Conservation (phyloP, 2,797 vertebrate genomes). For the Sciurus carolinensis region DNA sequence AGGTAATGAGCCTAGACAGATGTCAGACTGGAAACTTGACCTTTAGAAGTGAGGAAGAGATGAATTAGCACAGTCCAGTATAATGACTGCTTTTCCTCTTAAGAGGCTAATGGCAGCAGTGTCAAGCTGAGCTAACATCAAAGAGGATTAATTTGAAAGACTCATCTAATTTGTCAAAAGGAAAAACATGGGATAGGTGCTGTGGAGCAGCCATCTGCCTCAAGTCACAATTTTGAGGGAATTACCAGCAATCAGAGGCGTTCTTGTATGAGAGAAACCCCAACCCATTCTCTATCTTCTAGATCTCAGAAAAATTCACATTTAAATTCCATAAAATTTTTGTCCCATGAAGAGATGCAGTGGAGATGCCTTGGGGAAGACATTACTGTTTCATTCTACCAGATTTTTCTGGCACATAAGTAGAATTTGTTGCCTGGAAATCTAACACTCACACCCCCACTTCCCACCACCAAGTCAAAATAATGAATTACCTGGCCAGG, state of each 20-base stretch:
- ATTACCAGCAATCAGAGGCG: background rate
- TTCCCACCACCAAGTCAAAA: background rate
- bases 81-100: constrained; percentile 41
- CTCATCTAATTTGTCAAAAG: constrained; percentile 62
- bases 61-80: constrained; percentile 53
- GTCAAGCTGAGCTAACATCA: constrained; percentile 62
- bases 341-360: background rate
- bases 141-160: constrained; percentile 72
- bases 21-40: constrained; percentile 63
- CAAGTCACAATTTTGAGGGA: background rate
- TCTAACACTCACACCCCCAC: background rate
- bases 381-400: background rate
- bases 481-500: background rate
- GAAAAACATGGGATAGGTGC: background rate
- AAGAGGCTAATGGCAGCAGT: constrained; percentile 35
- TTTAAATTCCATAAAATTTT: constrained; percentile 42
- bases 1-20: constrained; percentile 68
- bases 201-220: constrained; percentile 72
- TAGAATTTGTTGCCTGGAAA: background rate
- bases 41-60: constrained; percentile 68
- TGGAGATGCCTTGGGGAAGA: background rate
- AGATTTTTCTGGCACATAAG: background rate
- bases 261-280: constrained; percentile 32
- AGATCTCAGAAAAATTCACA: constrained; percentile 1
- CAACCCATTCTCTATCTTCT: background rate